Base-by-base conservation (phyloP, 2,113 vertebrate genomes). In the Epinephelus moara region DNA sequence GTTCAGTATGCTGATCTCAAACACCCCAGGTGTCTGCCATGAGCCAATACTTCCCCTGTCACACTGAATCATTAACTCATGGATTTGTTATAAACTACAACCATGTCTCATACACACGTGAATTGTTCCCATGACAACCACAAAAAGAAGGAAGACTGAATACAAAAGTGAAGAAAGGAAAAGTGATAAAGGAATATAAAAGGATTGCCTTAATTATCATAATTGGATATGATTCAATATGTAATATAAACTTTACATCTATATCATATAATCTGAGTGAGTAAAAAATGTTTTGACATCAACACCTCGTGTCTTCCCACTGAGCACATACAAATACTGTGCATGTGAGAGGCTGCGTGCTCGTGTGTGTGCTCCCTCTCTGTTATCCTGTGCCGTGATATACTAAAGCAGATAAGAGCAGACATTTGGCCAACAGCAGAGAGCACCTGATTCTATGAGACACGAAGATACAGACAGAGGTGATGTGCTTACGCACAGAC, bases 91-190 rank as follows among this genome's bases (percentile, higher is more conserved):
- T 17, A 19, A 85, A 30, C 80, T 62, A 77, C 21, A 73, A 84
- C 60, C 23, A 15, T 2, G 42, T 72, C 33, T 74, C 56, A 67
- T 81, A 49, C 21, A 69, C 72, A 45, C 70, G 67, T 73, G 19
- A 83, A 73, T 53, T 75, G 84, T 81, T 92, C 63, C 89, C 86
- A 89, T 72, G 73, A 82, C 70, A 86, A 86, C 84, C 75, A 83
- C 45, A 75, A 8, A 62, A 42, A 27, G 63, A 50, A 23, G 19
- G 1, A 75, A 27, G n/a, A 59, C 2, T 19, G 7, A 77, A 75
- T 52, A 84, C 12, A 78, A 78, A 78, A 70, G 47, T 17, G 56
- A 70, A 8, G 7, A 9, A 7, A 23, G 45, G 40, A 63, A 47
- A 40, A 19, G 21, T 42, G n/a, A 49, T 21, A 15, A 33, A 30